Conservation (phyloP, 2,888 invertebrate species). For the Eristalis arbustorum region DNA sequence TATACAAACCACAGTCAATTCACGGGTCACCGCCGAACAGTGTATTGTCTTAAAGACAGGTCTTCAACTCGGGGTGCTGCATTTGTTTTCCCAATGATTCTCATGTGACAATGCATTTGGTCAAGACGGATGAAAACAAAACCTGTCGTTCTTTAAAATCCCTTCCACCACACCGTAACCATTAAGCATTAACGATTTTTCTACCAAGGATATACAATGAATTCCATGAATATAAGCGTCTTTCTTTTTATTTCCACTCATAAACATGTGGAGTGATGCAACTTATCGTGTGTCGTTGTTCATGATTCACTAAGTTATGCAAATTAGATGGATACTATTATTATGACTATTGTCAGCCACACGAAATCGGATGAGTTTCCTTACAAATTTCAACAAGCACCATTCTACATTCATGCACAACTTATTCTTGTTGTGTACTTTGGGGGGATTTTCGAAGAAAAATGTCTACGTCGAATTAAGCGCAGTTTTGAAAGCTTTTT, state of each 20-base stretch:
- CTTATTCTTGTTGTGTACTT: too few relatives aligned
- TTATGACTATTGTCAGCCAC: constrained; percentile 26
- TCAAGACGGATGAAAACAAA: too few relatives aligned
- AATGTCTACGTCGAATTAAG: too few relatives aligned
- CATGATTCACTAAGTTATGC: constrained; percentile 5
- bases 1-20: too few relatives aligned
- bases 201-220: constrained; percentile 19
- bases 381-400: not conserved
- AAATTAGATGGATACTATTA: constrained; percentile 33
- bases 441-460: too few relatives aligned
- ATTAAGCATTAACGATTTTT: not conserved
- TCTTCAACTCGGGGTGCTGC: too few relatives aligned
- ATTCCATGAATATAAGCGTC: not conserved
- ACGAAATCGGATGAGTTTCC: not conserved
- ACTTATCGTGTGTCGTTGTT: constrained; percentile 37
- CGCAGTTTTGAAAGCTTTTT: too few relatives aligned
- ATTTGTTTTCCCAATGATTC: too few relatives aligned
- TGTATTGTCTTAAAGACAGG: too few relatives aligned
- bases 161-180: not conserved
- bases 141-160: not conserved
- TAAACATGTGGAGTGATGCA: not conserved
- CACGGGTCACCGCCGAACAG: too few relatives aligned
- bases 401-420: too few relatives aligned
- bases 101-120: too few relatives aligned
- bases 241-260: constrained; percentile 5